A percentile compares a stretch with the other conserved stretches of the same genome.
These are phyloP conservation scores for Yponomeuta sedellus DNA, from an alignment of 2,888 invertebrate species.

Conservation along the genomic window DNA sequence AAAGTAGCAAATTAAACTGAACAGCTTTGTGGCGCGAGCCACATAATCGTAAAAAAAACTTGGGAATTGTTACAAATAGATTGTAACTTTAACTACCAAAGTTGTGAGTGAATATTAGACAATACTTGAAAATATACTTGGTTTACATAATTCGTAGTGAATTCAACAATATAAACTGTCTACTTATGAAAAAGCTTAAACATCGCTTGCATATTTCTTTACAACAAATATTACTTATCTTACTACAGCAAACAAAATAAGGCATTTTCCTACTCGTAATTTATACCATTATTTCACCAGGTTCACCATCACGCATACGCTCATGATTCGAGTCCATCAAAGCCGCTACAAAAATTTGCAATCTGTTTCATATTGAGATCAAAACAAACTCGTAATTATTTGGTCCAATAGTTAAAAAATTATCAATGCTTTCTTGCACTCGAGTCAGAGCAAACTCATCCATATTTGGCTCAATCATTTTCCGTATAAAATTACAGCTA, in stretches of 20 bases:
- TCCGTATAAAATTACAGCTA: constrained; percentile 43
- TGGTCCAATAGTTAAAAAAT: constrained; percentile 51
- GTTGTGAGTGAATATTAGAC: not conserved
- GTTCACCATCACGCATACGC: constrained; percentile 1
- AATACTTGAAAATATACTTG: constrained; percentile 11
- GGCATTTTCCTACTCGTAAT: constrained; percentile 58
- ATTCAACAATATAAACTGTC: constrained; percentile 19
- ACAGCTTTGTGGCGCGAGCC: too few species aligned
- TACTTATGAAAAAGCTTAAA: constrained; percentile 13
- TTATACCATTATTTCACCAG: not conserved
- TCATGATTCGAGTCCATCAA: constrained; percentile 40
- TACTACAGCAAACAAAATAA: constrained; percentile 70
- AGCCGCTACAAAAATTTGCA: constrained; percentile 21
- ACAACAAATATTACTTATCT: constrained; percentile 38
- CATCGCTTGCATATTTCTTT: constrained; percentile 16
- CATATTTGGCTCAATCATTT: constrained; percentile 68
- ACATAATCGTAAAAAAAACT: too few species aligned
- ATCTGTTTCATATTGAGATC: constrained; percentile 46
- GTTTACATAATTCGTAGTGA: constrained; percentile 11
- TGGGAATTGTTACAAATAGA: too few species aligned
- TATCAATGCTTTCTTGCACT: constrained; percentile 47
- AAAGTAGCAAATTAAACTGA: too few species aligned
- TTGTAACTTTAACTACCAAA: not conserved
- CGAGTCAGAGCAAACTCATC: constrained; percentile 48
- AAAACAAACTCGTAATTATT: constrained; percentile 54